Base-by-base conservation (phyloP, 2,888 invertebrate species). In the Ashinkailepas kermadecensis region DNA sequence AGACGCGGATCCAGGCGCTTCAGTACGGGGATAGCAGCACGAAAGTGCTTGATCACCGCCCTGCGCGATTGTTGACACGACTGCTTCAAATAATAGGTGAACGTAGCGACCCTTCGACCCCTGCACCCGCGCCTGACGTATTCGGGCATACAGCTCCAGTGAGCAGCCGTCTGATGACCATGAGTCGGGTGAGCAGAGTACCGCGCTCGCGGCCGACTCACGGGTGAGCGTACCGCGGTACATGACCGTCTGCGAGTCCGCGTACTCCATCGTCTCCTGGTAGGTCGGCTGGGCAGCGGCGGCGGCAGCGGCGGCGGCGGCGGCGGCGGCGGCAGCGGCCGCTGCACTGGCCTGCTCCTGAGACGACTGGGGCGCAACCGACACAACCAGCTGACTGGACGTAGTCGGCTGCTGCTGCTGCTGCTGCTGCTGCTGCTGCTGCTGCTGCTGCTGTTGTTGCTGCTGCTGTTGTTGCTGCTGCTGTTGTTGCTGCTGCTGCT, bases 311-410 rank as follows among this genome's bases (percentile, higher is more conserved):
- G 81, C 64, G 65, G 82, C 56, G 80, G 81, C 62, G 81, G 80
- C 25, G 81, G 81, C 80, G 1, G 80, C 21, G 7, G 82, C 79
- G 9, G 65, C 65, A 7, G 65, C 65, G 67, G 83, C 81, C 15
- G 83, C 81, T 13, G 82, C 83, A 23, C 81, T 81, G 8, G 82
- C 82, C 64, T 82, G 81, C 25, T 83, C 84, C 79, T 83, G 83
- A 83, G 83, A 39, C 82, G 81, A 54, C 83, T 82, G 57, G 82
- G 81, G 2, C 81, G 82, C 13, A 82, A 81, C 64, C 83, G 70
- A 82, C 83, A n/a, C 83, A 82, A n/a, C 81, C 81, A 80, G 82
- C 82, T 80, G 83, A 83, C 23, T 82, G 81, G 78, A 84, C 82
- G 80, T 83, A 81, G 25, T 82, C 81, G 18, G 83, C 67, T 78